Evolutionary conservation across 2,113 vertebrate species (phyloP), one percentile per base, ranked within the genome.

Genomic region (Cyprinus carpio): DNA sequence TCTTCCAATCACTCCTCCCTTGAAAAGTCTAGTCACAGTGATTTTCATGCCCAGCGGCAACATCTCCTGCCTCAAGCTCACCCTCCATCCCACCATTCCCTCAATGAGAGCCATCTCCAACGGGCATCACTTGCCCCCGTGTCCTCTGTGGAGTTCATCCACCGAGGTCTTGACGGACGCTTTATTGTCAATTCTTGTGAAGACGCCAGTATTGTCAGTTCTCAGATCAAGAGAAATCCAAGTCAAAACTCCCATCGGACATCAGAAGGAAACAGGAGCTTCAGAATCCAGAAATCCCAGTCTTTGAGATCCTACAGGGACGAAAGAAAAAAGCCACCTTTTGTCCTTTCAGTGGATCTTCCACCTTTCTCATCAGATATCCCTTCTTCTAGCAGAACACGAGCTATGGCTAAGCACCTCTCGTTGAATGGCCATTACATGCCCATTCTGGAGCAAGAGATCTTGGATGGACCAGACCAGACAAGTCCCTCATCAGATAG

Each of bases 131-230:
- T 90, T 31, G 84, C 88, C 23, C 89, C 89, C 0, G 87, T 91
- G 3, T 89, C 95, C 5, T 93, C 95, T 0, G 90, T 99, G 88
- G 97, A 99, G 85, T 88, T 95, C 43, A 99, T 98, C 89, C 93
- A 93, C 78, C 93, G 98, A 0, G 96, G 97, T 29, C 95, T 96
- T 0, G 98, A 99, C 0, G 97, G 97, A 0, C 96, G 96, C 20
- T 99, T 99, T 20, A 85, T 93, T 74, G 90, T 95, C 43, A 93
- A 92, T 49, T 80, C 65, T 1, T 90, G 84, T 60, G 88, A 91
- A 64, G 74, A 85, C 18, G 76, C 90, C 31, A 74, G 43, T 54
- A 71, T 75, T 0, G 1, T 75, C 75, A 89, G 84, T 54, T n/a
- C 87, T 80, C 58, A 84, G 20, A 87, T 62, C 20, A 86, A 86